A percentile compares a stretch with the other conserved stretches of the same genome.
Conservation (phyloP, 2,888 invertebrate genomes). For the Brachypalpus laphriformis region DNA sequence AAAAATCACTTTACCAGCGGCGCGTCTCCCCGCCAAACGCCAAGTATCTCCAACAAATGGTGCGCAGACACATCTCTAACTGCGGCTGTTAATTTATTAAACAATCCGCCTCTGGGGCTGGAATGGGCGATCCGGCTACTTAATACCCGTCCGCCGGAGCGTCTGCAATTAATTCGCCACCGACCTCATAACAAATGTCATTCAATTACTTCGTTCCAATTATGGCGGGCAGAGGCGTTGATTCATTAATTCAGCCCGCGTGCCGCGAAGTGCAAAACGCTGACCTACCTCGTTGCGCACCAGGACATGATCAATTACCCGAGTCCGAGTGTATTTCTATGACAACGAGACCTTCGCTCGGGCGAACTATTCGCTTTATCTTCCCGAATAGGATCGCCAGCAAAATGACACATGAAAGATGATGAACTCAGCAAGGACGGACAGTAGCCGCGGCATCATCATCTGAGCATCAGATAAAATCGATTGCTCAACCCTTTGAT, state of each 20-base stretch:
- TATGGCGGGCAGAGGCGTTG: constrained; percentile 68
- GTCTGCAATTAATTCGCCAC: constrained; percentile 63
- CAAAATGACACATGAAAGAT: constrained; percentile 74
- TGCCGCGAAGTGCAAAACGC: constrained; percentile 46
- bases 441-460: constrained; percentile 73
- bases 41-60: constrained; percentile 29
- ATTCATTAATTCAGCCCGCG: constrained; percentile 58
- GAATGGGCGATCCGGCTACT: constrained; percentile 67
- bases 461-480: constrained; percentile 72
- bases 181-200: constrained; percentile 66
- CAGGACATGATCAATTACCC: constrained; percentile 54
- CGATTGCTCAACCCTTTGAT: constrained; percentile 70
- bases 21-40: constrained; percentile 27
- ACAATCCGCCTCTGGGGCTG: constrained; percentile 67
- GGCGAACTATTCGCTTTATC: too few species aligned
- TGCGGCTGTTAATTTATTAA: constrained; percentile 69
- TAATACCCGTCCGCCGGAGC: constrained; percentile 56
- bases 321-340: constrained; percentile 47
- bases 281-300: constrained; percentile 68
- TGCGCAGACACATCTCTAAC: constrained; percentile 30
- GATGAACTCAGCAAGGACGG: constrained; percentile 62
- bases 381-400: constrained; percentile 59
- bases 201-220: constrained; percentile 70
- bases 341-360: constrained; percentile 61
- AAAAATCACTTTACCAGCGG: constrained; percentile 74